Conservation (phyloP, 2,888 invertebrate genomes). For the Gandaritis pyraliata region DNA sequence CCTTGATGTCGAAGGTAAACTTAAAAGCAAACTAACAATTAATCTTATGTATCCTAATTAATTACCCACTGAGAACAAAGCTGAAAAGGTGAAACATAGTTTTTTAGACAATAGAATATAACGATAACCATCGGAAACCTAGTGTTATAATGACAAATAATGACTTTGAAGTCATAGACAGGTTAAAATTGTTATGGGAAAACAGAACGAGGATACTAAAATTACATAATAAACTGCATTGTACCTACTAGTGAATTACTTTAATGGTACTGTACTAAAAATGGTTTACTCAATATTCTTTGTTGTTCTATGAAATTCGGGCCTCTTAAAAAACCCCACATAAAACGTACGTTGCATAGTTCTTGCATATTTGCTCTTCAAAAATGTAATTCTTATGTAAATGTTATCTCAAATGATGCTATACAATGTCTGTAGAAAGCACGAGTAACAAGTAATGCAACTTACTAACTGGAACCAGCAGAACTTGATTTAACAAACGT, state of each 20-base stretch:
- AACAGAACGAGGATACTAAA: slow-evolving; percentile 20
- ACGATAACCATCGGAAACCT: slow-evolving; percentile 25
- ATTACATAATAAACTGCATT: slow-evolving; percentile 18
- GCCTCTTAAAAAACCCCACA: too few relatives aligned
- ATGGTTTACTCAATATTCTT: too few relatives aligned
- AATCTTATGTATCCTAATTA: slow-evolving; percentile 9
- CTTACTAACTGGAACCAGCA: slow-evolving; percentile 8
- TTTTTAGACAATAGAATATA: slow-evolving; percentile 25
- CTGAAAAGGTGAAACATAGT: slow-evolving; percentile 7
- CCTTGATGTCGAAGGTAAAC: neutral
- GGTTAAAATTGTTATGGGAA: slow-evolving; percentile 24
- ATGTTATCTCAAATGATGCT: slow-evolving; percentile 12
- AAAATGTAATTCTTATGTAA: slow-evolving; percentile 14
- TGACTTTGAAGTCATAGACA: slow-evolving; percentile 17
- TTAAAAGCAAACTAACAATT: neutral
- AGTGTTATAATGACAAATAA: slow-evolving; percentile 23
- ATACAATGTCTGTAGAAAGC: slow-evolving; percentile 16
- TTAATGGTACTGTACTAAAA: too few relatives aligned
- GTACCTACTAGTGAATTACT: neutral
- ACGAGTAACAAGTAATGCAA: slow-evolving; percentile 6
- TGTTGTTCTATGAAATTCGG: too few relatives aligned
- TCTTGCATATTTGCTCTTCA: neutral
- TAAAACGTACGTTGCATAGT: too few relatives aligned
- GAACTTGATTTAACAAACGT: slow-evolving; percentile 11
- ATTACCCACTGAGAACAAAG: slow-evolving; percentile 17